These are phyloP conservation scores for Aphidius gifuensis DNA, from an alignment of 1,140 invertebrate species.

Conservation along the genomic window DNA sequence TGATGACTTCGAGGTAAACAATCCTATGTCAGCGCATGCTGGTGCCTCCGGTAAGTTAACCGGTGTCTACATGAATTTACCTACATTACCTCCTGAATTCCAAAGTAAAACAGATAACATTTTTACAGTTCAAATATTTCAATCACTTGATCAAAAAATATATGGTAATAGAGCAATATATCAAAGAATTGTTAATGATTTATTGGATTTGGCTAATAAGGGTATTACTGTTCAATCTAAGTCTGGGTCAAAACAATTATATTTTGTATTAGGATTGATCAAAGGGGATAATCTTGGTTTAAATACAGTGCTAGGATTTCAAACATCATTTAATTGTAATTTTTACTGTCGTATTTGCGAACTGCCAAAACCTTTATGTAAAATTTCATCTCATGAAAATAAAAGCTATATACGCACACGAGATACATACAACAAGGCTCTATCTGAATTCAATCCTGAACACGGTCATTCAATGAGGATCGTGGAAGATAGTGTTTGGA, in stretches of 20 bases:
- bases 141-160: slow-evolving; percentile 23
- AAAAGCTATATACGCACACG: background rate
- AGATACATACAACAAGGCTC: background rate
- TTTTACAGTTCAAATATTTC: slow-evolving; percentile 27
- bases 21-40: slow-evolving; percentile 27
- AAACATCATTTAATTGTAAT: slow-evolving; percentile 2
- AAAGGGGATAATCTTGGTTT: slow-evolving; percentile 19
- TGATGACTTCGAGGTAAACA: slow-evolving; percentile 31
- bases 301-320: slow-evolving; percentile 12
- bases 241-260: background rate
- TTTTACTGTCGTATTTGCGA: slow-evolving; percentile 15
- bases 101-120: slow-evolving; percentile 23
- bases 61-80: slow-evolving; percentile 24
- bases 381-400: background rate
- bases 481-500: background rate
- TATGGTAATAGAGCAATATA: slow-evolving; percentile 16
- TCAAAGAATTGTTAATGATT: slow-evolving; percentile 18
- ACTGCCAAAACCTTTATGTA: background rate
- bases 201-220: slow-evolving; percentile 11
- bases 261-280: slow-evolving; percentile 14
- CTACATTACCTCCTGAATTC: slow-evolving; percentile 28
- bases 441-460: background rate
- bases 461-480: background rate
- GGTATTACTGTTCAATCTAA: slow-evolving; percentile 2
- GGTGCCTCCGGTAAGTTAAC: slow-evolving; percentile 25